Evolutionary conservation across 2,888 invertebrate species (phyloP).

Genomic region (Thecocarcelia acutangulata): DNA sequence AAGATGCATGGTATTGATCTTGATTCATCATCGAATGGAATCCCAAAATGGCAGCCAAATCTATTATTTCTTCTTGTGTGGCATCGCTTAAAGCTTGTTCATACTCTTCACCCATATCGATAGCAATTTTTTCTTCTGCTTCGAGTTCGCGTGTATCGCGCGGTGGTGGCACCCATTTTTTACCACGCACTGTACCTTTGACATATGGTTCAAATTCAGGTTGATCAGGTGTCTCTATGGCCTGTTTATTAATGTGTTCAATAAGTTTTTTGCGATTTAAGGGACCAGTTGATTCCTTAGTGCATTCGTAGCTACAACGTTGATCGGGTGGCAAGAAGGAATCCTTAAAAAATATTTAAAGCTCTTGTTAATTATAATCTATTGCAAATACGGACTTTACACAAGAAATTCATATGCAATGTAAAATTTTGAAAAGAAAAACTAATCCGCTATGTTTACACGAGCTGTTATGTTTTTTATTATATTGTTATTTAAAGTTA

Average conservation of each 20-base stretch:
- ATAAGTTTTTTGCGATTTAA: conserved; percentile 96
- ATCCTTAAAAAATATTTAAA: conserved; percentile 85
- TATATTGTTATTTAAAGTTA: too few species aligned
- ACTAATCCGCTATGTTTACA: too few species aligned
- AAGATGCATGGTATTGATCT: conserved; percentile 98
- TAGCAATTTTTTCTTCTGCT: conserved; percentile 94
- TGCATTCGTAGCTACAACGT: conserved; percentile 97
- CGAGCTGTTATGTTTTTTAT: too few species aligned
- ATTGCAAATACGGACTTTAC: not conserved
- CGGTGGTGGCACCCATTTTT: conserved; percentile 93
- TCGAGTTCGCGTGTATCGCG: conserved; percentile 87
- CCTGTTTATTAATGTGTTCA: conserved; percentile 98
- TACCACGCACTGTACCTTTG: conserved; percentile 94
- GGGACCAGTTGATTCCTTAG: conserved; percentile 97
- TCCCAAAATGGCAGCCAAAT: conserved; percentile 98
- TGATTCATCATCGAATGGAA: conserved; percentile 99
- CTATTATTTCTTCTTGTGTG: conserved; percentile 98
- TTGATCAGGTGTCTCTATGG: conserved; percentile 98
- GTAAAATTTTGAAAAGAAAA: not conserved
- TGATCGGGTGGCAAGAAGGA: conserved; percentile 97
- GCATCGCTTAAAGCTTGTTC: conserved; percentile 94
- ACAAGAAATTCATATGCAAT: too few species aligned
- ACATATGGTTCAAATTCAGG: conserved; percentile 97
- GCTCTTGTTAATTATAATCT: too few species aligned
- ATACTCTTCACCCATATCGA: conserved; percentile 96